Evolutionary conservation across 1,140 invertebrate species (phyloP), one percentile per base, ranked within the genome.

Genomic region (Drosophila sturtevanti): DNA sequence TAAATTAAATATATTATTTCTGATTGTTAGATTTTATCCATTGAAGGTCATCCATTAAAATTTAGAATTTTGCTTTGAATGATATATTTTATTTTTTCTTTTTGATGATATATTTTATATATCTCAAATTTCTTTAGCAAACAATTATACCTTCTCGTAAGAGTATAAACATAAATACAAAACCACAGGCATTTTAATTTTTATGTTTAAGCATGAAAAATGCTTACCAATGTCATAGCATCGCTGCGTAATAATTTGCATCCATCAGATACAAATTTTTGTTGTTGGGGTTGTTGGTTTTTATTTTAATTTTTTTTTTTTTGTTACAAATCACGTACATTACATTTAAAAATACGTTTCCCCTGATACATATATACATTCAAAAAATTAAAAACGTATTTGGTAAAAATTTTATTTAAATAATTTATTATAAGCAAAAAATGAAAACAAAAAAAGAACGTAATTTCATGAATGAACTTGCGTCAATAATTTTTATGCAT

Each of bases 151-250:
- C 7, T 31, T 31, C 4, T 24, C 6, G 54, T 31, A 18, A 56
- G 27, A 35, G 54, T 34, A 56, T 34, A 56, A 34, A 31, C 54
- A 35, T 64, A 68, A 59, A 35, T 35, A 56, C 27, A 56, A 48
- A 54, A 67, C 72, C 68, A 64, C 74, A 77, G 64, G 70, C 61
- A 77, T 77, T 77, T 77, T 62, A 68, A 77, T 72, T 72, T 77
- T 55, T 31, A 56, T 77, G 61, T 64, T 77, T 64, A 62, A 68
- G 63, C 69, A 68, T 38, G 41, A 68, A 62, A 54, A 31, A 60
- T 34, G 72, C 63, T 67, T 55, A 54, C 56, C 54, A 55, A 55
- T 55, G 52, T 55, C 55, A 61, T 52, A 68, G 62, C 34, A 60
- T 64, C 34, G 54, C 54, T 48, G 41, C 14, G 31, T 35, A 56